A percentile compares a stretch with the other conserved stretches of the same genome.
phyloP scores from a whole-genome alignment of 2,888 invertebrate species.

The Ectemnius lituratus region DNA sequence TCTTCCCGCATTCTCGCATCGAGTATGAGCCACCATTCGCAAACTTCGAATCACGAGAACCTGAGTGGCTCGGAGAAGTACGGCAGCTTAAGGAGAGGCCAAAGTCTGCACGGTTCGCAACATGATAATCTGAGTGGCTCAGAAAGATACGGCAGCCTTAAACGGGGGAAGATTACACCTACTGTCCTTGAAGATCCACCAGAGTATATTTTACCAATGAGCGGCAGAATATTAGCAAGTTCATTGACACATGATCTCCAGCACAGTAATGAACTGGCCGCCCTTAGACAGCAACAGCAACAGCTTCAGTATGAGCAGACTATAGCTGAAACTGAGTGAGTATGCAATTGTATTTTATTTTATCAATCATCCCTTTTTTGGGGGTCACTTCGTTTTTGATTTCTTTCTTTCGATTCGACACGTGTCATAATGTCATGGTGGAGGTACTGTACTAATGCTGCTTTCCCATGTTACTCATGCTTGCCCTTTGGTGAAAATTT shows the following conservation, averaged over 20 bases:
- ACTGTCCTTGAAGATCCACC: conserved; percentile 70
- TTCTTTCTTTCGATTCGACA: too few relatives aligned
- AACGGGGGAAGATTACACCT: conserved; percentile 73
- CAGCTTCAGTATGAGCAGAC: conserved; percentile 73
- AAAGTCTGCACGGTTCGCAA: conserved; percentile 73
- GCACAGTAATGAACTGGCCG: conserved; percentile 74
- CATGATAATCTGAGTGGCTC: conserved; percentile 72
- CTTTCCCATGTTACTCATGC: conserved; percentile 61
- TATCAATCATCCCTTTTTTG: neutral
- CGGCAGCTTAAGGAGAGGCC: conserved; percentile 73
- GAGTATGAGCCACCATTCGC: conserved; percentile 76
- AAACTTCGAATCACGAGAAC: conserved; percentile 73
- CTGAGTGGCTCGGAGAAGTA: conserved; percentile 72
- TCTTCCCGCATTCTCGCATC: conserved; percentile 74
- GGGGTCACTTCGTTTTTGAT: too few relatives aligned
- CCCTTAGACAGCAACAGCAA: conserved; percentile 71
- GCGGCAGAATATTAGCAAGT: conserved; percentile 73
- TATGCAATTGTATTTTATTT: neutral
- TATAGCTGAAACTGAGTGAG: conserved; percentile 75
- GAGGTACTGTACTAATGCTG: neutral
- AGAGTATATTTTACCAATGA: conserved; percentile 75
- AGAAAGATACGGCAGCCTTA: conserved; percentile 74
- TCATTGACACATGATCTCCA: conserved; percentile 75
- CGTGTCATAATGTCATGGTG: too few relatives aligned
- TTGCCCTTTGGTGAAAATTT: conserved; percentile 61